phyloP scores from a whole-genome alignment of 1,140 invertebrate genomes.

The Bilobella aurantiaca region DNA sequence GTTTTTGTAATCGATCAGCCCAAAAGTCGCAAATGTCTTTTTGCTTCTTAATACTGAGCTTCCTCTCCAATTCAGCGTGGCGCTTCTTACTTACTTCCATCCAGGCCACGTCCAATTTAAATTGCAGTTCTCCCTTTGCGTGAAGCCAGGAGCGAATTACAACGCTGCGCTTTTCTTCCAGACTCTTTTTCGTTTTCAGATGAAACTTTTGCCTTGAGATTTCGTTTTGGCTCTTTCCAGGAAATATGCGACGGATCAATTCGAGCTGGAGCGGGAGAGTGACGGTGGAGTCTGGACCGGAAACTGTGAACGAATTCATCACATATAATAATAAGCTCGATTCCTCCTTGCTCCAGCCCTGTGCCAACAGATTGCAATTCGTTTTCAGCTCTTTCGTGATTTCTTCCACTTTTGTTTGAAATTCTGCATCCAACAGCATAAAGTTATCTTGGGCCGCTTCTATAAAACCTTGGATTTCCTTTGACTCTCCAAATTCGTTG shows the following conservation, averaged over 20 bases:
- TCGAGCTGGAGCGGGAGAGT: slow-evolving; percentile 1
- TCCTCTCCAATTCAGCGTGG: slow-evolving; percentile 6
- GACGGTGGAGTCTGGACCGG: background rate
- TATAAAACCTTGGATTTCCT: slow-evolving; percentile 9
- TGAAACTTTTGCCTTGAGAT: slow-evolving; percentile 28
- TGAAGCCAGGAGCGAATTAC: slow-evolving; percentile 24
- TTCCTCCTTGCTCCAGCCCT: slow-evolving; percentile 15
- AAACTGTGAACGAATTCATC: background rate
- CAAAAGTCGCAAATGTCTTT: slow-evolving; percentile 18
- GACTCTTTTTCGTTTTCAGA: slow-evolving; percentile 17
- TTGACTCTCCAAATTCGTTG: background rate
- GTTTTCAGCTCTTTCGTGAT: slow-evolving; percentile 11
- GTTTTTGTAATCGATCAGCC: slow-evolving; percentile 14
- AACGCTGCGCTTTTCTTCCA: slow-evolving; percentile 19
- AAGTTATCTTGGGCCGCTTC: slow-evolving; percentile 23
- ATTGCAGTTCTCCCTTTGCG: slow-evolving; percentile 25
- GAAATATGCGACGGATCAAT: slow-evolving; percentile 17
- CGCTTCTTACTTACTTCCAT: slow-evolving; percentile 9
- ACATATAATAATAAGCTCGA: slow-evolving; percentile 22
- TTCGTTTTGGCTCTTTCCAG: slow-evolving; percentile 5
- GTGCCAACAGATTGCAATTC: slow-evolving; percentile 8
- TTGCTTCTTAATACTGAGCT: slow-evolving; percentile 12
- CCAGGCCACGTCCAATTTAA: slow-evolving; percentile 27
- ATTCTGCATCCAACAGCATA: slow-evolving; percentile 28
- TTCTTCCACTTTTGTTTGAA: slow-evolving; percentile 28